A percentile compares a stretch with the other conserved stretches of the same genome.
phyloP scores from a whole-genome alignment of 2,888 invertebrate species.

The Troglohyphantes excavatus region DNA sequence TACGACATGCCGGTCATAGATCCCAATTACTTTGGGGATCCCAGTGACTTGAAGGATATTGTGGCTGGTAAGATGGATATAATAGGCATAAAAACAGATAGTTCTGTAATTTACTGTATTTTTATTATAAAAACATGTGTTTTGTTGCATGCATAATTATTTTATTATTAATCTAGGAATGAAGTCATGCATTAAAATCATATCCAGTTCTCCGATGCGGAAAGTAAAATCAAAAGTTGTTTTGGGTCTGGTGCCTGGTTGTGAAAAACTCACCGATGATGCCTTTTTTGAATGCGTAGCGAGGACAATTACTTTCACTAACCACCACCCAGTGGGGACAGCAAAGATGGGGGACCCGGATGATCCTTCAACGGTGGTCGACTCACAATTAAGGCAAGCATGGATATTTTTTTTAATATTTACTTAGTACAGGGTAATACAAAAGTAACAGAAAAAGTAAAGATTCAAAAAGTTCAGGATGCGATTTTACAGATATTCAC shows the following conservation, averaged over 20 bases:
- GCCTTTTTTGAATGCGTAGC: not conserved
- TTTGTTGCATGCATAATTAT: no score
- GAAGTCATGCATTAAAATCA: not conserved
- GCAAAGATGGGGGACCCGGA: not conserved
- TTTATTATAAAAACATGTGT: no score
- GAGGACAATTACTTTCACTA: not conserved
- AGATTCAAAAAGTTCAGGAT: no score
- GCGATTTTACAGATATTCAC: no score
- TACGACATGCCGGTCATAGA: constrained; percentile 28
- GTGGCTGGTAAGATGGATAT: constrained; percentile 10
- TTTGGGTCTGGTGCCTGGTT: not conserved
- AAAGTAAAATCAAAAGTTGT: not conserved
- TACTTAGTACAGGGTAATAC: no score
- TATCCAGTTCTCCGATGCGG: not conserved
- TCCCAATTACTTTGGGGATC: constrained; percentile 32
- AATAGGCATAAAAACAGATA: no score
- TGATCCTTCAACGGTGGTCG: not conserved
- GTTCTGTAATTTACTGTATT: no score
- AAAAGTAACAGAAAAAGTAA: no score
- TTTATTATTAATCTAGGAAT: not conserved
- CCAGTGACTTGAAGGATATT: not conserved
- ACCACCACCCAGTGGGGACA: not conserved
- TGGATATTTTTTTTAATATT: no score
- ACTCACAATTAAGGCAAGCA: not conserved
- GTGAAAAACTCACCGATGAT: not conserved